Evolutionary conservation across 2,888 invertebrate genomes (phyloP).

Genomic region (Bombylius major): DNA sequence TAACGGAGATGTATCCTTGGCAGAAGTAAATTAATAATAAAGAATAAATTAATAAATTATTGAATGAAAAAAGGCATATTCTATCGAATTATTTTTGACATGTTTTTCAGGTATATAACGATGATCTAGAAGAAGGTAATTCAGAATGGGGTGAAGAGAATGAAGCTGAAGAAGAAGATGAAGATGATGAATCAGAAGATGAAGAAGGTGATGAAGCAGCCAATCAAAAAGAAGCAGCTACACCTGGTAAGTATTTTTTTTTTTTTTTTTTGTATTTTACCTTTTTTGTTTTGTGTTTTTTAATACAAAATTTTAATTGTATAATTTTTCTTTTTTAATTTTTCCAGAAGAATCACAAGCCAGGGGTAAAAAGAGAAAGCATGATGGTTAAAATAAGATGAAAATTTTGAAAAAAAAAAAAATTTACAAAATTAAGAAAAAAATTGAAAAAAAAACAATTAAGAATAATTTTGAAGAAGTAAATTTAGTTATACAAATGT

Average conservation of each 20-base stretch:
- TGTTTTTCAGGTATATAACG: slow-evolving; percentile 33
- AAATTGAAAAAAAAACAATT: slow-evolving; percentile 6
- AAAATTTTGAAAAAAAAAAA: slow-evolving; percentile 8
- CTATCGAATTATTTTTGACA: no score
- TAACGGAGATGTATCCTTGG: slow-evolving; percentile 37
- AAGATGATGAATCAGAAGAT: slow-evolving; percentile 45
- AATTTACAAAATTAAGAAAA: slow-evolving; percentile 7
- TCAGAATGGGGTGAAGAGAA: slow-evolving; percentile 51
- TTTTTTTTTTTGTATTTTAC: not conserved
- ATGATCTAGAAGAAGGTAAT: slow-evolving; percentile 47
- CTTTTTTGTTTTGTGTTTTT: not conserved
- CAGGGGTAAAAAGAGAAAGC: slow-evolving; percentile 60
- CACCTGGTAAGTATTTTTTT: slow-evolving; percentile 18
- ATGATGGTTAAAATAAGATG: slow-evolving; percentile 39
- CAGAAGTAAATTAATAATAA: slow-evolving; percentile 23
- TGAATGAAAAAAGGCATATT: not conserved
- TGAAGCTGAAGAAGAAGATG: slow-evolving; percentile 41
- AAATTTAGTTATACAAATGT: not conserved
- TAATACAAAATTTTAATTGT: not conserved
- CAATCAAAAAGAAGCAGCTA: slow-evolving; percentile 18
- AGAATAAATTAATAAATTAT: not conserved
- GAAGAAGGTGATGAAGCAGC: slow-evolving; percentile 24
- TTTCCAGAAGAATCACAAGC: slow-evolving; percentile 38
- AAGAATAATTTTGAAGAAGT: not conserved
- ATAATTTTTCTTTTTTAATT: slow-evolving; percentile 4